Conservation (phyloP, 1,140 invertebrate genomes). For the Drosophila eugracilis region DNA sequence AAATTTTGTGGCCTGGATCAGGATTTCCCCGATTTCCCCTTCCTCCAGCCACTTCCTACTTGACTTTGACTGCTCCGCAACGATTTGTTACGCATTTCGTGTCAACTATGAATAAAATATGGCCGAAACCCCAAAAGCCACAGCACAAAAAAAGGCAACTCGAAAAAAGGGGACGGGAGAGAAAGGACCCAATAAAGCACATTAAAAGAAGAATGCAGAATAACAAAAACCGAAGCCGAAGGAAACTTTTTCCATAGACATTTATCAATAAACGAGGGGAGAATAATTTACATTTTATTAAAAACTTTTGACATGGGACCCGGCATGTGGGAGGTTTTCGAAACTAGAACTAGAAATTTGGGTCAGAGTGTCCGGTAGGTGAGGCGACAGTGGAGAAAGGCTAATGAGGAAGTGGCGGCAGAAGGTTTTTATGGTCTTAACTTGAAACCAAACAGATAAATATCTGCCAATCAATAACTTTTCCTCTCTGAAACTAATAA, state of each 20-base stretch:
- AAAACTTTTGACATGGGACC: conserved; percentile 61
- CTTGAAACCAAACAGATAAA: no score
- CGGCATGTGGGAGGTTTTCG: neutral
- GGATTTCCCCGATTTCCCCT: conserved; percentile 20
- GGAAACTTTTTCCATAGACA: conserved; percentile 76
- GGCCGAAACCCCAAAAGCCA: conserved; percentile 60
- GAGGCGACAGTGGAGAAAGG: neutral
- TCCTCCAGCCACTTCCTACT: conserved; percentile 3
- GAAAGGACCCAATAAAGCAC: conserved; percentile 19
- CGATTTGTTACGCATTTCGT: conserved; percentile 83
- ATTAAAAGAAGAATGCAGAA: conserved; percentile 16
- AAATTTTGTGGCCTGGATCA: conserved; percentile 64
- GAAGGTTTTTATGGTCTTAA: no score
- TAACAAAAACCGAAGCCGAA: conserved; percentile 55
- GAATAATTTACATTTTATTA: conserved; percentile 83
- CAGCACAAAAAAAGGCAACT: conserved; percentile 34
- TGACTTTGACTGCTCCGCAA: conserved; percentile 35
- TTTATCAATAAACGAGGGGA: conserved; percentile 69
- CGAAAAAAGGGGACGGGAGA: neutral
- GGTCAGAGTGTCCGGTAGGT: no score
- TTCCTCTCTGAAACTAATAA: no score
- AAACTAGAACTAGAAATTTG: no score
- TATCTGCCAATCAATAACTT: no score
- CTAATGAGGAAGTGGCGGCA: no score
- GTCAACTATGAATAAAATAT: conserved; percentile 83